Percentiles rank a stretch among this genome's conserved stretches.
phyloP scores from a whole-genome alignment of 2,113 vertebrate species.

The Mustela lutreola region DNA sequence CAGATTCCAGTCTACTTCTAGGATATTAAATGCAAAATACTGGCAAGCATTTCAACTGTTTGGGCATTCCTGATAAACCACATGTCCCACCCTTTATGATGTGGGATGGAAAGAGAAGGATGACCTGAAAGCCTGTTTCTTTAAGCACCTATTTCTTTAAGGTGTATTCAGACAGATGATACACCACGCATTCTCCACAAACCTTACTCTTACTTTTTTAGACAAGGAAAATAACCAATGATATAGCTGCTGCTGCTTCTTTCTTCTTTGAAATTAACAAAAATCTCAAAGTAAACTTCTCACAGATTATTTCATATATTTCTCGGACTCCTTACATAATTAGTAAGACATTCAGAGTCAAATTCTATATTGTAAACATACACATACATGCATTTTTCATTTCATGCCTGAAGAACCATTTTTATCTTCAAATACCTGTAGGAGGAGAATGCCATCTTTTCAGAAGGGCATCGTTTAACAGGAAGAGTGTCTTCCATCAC shows the following conservation, averaged over 20 bases:
- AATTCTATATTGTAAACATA: background rate
- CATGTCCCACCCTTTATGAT: background rate
- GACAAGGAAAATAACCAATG: background rate
- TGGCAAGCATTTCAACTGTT: background rate
- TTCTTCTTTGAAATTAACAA: background rate
- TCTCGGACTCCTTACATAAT: background rate
- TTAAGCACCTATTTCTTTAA: background rate
- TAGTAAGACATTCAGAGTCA: background rate
- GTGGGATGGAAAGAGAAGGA: background rate
- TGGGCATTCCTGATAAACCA: background rate
- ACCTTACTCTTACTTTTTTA: background rate
- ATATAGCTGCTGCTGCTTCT: background rate
- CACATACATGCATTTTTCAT: background rate
- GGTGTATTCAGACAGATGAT: background rate
- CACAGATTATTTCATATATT: background rate
- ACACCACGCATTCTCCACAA: background rate
- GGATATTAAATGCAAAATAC: background rate
- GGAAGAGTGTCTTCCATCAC: background rate
- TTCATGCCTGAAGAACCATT: background rate
- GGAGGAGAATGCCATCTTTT: constrained; percentile 31
- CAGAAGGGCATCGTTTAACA: background rate
- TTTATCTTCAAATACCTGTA: background rate
- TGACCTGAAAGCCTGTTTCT: background rate
- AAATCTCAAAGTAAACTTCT: background rate
- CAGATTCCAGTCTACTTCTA: background rate